Conservation (phyloP, 2,797 vertebrate species). For the Sandelia bainsii region DNA sequence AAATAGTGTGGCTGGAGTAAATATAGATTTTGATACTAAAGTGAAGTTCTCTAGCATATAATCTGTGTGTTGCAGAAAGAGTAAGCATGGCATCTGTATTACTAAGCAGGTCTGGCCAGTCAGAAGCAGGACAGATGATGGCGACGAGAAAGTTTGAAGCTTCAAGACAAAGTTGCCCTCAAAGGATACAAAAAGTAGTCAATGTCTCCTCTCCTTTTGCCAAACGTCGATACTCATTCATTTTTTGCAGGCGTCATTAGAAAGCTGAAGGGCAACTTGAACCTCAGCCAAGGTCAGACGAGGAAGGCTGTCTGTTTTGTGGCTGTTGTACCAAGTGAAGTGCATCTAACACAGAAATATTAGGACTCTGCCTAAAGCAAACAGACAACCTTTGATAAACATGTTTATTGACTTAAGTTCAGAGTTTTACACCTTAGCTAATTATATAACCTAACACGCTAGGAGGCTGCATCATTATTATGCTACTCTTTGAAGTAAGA, state of each 20-base stretch:
- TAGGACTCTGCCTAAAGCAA: conserved; percentile 21
- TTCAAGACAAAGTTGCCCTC: conserved; percentile 7
- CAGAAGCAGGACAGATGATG: conserved; percentile 31
- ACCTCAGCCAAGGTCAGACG: neutral
- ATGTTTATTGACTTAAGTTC: conserved; percentile 16
- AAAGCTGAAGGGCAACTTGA: conserved; percentile 3
- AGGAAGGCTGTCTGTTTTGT: conserved; percentile 10
- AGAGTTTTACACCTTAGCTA: conserved; percentile 16
- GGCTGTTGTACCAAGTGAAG: conserved; percentile 4
- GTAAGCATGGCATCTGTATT: neutral
- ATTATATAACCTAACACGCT: conserved; percentile 11
- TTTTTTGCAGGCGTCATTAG: neutral
- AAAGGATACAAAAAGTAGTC: neutral
- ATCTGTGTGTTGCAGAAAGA: neutral
- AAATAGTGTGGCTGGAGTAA: neutral
- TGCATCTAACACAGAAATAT: conserved; percentile 10
- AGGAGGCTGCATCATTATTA: conserved; percentile 5
- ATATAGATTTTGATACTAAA: neutral
- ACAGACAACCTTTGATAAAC: conserved; percentile 40
- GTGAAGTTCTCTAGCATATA: neutral
- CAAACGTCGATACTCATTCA: neutral
- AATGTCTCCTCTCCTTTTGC: neutral
- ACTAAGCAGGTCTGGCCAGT: neutral
- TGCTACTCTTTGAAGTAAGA: conserved; percentile 20
- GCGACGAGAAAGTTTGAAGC: conserved; percentile 14